Evolutionary conservation across 2,888 invertebrate genomes (phyloP).

Genomic region (Monopis laevigella): DNA sequence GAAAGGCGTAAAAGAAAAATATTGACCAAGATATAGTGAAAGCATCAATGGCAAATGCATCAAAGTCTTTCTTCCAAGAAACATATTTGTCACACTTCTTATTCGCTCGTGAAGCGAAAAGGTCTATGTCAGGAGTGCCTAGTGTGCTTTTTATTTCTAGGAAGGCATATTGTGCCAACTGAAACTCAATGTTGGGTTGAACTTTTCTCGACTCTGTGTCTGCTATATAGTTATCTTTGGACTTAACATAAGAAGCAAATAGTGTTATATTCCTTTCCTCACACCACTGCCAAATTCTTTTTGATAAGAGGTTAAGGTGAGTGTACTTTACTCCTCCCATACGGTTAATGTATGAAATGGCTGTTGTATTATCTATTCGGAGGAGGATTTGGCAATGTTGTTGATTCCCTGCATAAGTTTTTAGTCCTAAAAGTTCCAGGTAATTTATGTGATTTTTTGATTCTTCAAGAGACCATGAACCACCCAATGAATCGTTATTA

Average conservation of each 20-base stretch:
- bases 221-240: background rate
- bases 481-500: conserved; percentile 10
- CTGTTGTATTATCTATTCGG: background rate
- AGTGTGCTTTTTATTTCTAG: too few relatives aligned
- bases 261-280: background rate
- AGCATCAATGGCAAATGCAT: conserved; percentile 15
- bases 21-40: conserved; percentile 18
- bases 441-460: conserved; percentile 13
- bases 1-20: conserved; percentile 18
- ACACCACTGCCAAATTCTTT: background rate
- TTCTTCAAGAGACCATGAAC: conserved; percentile 13
- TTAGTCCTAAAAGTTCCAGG: conserved; percentile 16
- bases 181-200: too few relatives aligned
- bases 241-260: background rate
- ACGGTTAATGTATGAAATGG: background rate
- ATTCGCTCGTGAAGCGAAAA: too few relatives aligned
- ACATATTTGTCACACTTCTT: too few relatives aligned
- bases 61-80: conserved; percentile 18
- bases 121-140: too few relatives aligned
- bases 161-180: too few relatives aligned
- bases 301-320: background rate
- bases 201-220: too few relatives aligned
- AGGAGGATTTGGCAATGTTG: background rate
- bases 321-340: background rate
- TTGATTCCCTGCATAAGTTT: too few relatives aligned